Evolutionary conservation across 2,888 invertebrate species (phyloP).

Genomic region (Melolontha melolontha): DNA sequence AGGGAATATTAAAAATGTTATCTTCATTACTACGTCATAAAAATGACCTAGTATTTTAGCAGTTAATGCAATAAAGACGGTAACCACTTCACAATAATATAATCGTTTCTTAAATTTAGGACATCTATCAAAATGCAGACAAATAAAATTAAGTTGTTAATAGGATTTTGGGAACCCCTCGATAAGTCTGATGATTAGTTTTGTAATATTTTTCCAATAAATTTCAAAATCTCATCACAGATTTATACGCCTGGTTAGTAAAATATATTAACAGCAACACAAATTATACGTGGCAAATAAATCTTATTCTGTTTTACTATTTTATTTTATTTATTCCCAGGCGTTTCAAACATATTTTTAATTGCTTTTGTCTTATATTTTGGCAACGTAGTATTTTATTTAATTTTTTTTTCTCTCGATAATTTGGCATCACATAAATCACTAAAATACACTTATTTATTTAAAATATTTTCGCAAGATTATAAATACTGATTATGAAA

Average conservation of each 20-base stretch:
- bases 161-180: background rate
- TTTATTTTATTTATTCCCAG: background rate
- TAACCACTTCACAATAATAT: too few relatives aligned
- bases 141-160: background rate
- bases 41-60: too few relatives aligned
- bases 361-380: conserved; percentile 17
- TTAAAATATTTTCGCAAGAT: conserved; percentile 55
- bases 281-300: too few relatives aligned
- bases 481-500: conserved; percentile 57
- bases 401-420: background rate
- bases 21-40: too few relatives aligned
- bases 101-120: background rate
- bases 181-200: conserved; percentile 8
- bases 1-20: too few relatives aligned
- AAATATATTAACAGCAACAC: too few relatives aligned
- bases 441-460: conserved; percentile 18
- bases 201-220: background rate
- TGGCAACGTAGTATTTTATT: conserved; percentile 26
- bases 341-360: background rate
- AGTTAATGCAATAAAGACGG: too few relatives aligned
- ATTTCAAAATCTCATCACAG: conserved; percentile 22
- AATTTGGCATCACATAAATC: conserved; percentile 43
- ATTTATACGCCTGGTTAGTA: background rate
- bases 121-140: background rate
- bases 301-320: background rate